Evolutionary conservation across 53 echinoderm and acorn worm species (phyloP).

Genomic region (Zoroaster sp.): DNA sequence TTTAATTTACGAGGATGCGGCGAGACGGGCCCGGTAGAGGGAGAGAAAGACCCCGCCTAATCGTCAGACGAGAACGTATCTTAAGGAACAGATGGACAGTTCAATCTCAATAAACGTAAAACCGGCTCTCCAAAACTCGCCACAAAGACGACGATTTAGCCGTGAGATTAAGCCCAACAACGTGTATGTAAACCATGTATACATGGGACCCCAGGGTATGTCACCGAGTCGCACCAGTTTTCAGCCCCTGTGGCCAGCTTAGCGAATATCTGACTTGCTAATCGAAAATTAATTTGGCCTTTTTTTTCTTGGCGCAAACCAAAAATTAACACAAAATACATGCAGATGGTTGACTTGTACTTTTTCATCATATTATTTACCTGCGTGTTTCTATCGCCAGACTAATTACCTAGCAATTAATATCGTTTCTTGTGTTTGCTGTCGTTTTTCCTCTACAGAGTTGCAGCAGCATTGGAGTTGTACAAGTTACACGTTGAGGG

Average conservation of each 20-base stretch:
- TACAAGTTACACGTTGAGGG: neutral
- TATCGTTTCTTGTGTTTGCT: neutral
- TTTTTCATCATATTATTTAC: neutral
- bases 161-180: slow-evolving; percentile 17
- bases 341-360: slow-evolving; percentile 14
- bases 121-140: neutral
- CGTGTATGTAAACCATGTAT: slow-evolving; percentile 28
- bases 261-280: slow-evolving; percentile 17
- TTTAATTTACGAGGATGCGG: slow-evolving; percentile 16
- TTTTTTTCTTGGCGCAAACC: neutral
- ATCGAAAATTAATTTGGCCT: slow-evolving; percentile 32
- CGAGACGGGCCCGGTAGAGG: neutral
- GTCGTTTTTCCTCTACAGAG: neutral
- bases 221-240: neutral
- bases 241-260: slow-evolving; percentile 15
- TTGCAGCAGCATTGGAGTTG: neutral
- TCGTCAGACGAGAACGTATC: neutral
- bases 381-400: neutral
- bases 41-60: neutral
- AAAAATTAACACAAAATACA: neutral
- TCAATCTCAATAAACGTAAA: neutral
- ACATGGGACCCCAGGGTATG: slow-evolving; percentile 23
- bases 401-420: neutral
- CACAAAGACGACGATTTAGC: slow-evolving; percentile 29
- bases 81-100: slow-evolving; percentile 17